These are phyloP conservation scores for Physocephala rufipes DNA, from an alignment of 2,888 invertebrate genomes.

Conservation along the genomic window DNA sequence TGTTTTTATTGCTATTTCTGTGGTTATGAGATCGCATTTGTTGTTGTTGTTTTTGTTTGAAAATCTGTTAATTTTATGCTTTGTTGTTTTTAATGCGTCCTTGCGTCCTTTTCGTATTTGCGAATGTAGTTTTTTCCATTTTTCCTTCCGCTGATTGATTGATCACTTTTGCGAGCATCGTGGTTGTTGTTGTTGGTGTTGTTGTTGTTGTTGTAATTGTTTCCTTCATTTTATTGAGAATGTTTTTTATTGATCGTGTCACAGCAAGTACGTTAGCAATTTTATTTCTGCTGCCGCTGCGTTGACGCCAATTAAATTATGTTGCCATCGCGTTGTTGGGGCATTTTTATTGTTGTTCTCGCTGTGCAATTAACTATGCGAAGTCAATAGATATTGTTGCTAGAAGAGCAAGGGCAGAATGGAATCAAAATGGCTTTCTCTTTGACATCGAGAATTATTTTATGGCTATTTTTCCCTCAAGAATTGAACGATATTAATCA, in stretches of 20 bases:
- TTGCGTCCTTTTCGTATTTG: no score
- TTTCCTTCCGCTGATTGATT: constrained; percentile 12
- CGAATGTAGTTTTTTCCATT: constrained; percentile 31
- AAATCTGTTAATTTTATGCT: no score
- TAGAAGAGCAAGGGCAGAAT: constrained; percentile 3
- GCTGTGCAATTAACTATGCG: neutral
- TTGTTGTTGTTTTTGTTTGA: neutral
- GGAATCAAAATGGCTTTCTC: no score
- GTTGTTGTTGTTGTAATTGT: neutral
- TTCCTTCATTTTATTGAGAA: neutral
- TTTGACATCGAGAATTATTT: no score
- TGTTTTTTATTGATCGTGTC: no score
- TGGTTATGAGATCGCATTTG: no score
- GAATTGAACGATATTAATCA: no score
- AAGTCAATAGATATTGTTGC: neutral
- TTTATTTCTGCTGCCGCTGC: neutral
- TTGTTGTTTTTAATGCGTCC: constrained; percentile 12
- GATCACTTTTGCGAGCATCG: neutral
- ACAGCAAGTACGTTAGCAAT: neutral
- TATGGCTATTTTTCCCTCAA: no score
- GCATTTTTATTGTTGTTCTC: constrained; percentile 12
- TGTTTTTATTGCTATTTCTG: constrained; percentile 7
- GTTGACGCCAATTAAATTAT: neutral
- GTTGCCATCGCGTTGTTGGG: constrained; percentile 8
- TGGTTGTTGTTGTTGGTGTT: constrained; percentile 21